A percentile compares a stretch with the other conserved stretches of the same genome.
Evolutionary conservation across 1,140 invertebrate genomes (phyloP).

Genomic region (Drosophila arizonae): DNA sequence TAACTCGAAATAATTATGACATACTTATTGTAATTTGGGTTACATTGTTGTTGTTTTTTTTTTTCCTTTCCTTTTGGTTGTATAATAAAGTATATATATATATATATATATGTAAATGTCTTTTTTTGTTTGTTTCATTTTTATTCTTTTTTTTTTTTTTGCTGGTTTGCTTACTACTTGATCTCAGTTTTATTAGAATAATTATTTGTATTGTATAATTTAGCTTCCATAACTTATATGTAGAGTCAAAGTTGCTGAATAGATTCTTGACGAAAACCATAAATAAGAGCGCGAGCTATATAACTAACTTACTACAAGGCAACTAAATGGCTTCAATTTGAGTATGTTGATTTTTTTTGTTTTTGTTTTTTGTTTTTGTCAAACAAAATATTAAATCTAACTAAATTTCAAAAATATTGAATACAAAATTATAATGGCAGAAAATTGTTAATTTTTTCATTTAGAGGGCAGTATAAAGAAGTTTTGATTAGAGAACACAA

Average conservation of each 20-base stretch:
- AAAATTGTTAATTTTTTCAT: conserved; percentile 32
- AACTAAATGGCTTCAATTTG: conserved; percentile 81
- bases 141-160: conserved; percentile 13
- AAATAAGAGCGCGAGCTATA: conserved; percentile 63
- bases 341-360: no score
- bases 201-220: conserved; percentile 64
- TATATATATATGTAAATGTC: conserved; percentile 69
- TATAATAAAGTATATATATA: conserved; percentile 68
- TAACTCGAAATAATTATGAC: conserved; percentile 70
- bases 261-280: conserved; percentile 36
- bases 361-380: conserved; percentile 2
- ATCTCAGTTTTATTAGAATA: conserved; percentile 70
- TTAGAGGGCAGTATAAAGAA: conserved; percentile 55
- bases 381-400: conserved; percentile 45
- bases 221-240: conserved; percentile 44
- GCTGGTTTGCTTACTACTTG: conserved; percentile 44
- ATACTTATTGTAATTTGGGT: conserved; percentile 67
- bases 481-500: conserved; percentile 44
- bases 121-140: no score
- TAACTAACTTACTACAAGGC: conserved; percentile 80
- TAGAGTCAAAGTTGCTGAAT: conserved; percentile 45
- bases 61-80: conserved; percentile 47
- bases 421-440: conserved; percentile 64
- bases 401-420: conserved; percentile 33
- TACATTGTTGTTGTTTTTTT: conserved; percentile 55